phyloP scores from a whole-genome alignment of 2,797 vertebrate species.

The Taeniopygia guttata region DNA sequence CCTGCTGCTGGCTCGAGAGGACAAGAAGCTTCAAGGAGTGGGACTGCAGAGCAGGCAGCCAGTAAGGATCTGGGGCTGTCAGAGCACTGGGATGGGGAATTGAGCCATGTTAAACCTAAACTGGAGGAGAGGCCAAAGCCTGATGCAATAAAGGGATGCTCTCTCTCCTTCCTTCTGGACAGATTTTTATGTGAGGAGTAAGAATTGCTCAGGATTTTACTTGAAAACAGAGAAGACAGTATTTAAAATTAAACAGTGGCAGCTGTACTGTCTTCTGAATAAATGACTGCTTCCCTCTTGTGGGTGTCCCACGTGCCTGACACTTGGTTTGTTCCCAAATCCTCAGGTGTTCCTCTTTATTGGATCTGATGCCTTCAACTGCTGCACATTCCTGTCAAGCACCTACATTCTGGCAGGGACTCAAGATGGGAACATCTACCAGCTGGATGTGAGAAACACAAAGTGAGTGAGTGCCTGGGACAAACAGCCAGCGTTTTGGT shows the following conservation, averaged over 20 bases:
- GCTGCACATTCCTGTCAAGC: slow-evolving; percentile 78
- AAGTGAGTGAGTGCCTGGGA: slow-evolving; percentile 57
- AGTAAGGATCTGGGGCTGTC: slow-evolving; percentile 46
- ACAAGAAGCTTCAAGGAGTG: slow-evolving; percentile 77
- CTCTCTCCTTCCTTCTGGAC: background rate
- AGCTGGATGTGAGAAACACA: slow-evolving; percentile 77
- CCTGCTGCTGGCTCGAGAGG: slow-evolving; percentile 77
- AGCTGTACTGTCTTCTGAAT: background rate
- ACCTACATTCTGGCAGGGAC: slow-evolving; percentile 75
- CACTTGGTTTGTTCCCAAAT: background rate
- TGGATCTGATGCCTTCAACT: slow-evolving; percentile 80
- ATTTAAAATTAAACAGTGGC: background rate
- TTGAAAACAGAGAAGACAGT: too few species aligned
- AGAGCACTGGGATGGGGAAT: background rate
- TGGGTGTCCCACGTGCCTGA: background rate
- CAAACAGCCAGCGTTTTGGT: accelerated
- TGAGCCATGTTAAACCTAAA: background rate
- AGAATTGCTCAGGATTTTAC: background rate
- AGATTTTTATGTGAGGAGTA: background rate
- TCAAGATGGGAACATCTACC: slow-evolving; percentile 80
- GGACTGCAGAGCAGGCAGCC: slow-evolving; percentile 78
- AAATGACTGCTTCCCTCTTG: background rate
- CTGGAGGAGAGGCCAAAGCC: background rate
- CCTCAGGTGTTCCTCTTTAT: slow-evolving; percentile 75
- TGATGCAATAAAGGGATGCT: background rate